Evolutionary conservation across 2,113 vertebrate genomes (phyloP), one percentile per base, ranked within the genome.

Genomic region (Chitala chitala): DNA sequence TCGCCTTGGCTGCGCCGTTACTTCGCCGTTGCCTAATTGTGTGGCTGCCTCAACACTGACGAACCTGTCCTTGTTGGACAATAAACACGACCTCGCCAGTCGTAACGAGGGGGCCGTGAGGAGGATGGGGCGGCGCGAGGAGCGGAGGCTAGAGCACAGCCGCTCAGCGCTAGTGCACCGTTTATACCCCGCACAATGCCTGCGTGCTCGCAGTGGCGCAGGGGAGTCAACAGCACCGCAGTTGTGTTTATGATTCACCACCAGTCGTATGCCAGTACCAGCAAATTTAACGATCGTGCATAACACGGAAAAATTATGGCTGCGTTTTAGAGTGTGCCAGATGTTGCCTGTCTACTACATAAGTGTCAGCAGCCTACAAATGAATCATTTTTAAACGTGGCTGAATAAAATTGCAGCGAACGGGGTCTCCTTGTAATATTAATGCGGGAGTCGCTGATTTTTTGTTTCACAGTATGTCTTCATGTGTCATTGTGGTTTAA

Each of bases 271-370:
- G 40, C 64, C 31, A 33, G 29, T 63, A 63, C 33, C 17, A 33
- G 31, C 59, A 20, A 63, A 63, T 63, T 63, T 63, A 63, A 63
- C 38, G 59, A 63, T 63, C 59, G 38, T 36, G 38, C 38, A 33
- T 20, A 63, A 63, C 59, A 63, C 17, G 31, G n/a, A 63, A 63
- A 36, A n/a, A n/a, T n/a, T n/a, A n/a, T n/a, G n/a, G 59, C 6
- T 63, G 31, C 59, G 33, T 63, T 63, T 63, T 63, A 63, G 26
- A 63, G 59, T 63, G 59, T n/a, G 59, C 59, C 59, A 63, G 59
- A 63, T 63, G 59, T 38, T 33, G 31, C 59, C 59, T n/a, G 31
- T n/a, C 33, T 36, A 17, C 17, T 3, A 7, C 29, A 20, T 63
- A 29, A 63, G 33, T 20, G 33, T 29, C 59, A 9, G 59, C 59